Percentiles rank a stretch among this genome's conserved stretches.
Evolutionary conservation across 2,113 vertebrate genomes (phyloP).

Genomic region (Aphelocoma coerulescens): DNA sequence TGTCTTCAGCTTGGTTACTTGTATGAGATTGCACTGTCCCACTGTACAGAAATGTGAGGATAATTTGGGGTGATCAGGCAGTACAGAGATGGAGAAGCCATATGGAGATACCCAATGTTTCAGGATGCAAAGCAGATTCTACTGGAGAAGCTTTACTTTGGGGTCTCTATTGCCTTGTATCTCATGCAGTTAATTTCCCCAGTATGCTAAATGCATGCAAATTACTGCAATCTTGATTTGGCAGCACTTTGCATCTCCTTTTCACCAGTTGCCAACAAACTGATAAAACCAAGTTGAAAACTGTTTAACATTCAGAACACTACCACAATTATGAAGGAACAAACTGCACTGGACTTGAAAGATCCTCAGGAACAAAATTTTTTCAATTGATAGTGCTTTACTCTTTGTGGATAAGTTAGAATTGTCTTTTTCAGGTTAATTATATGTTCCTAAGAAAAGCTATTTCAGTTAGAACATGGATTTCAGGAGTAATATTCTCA

Average conservation of each 20-base stretch:
- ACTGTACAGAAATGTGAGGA: background rate
- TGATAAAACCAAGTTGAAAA: constrained; percentile 14
- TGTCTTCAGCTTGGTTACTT: background rate
- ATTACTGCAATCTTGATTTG: background rate
- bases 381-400: background rate
- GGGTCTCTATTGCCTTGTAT: background rate
- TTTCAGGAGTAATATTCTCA: background rate
- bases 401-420: background rate
- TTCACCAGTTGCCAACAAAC: background rate
- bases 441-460: background rate
- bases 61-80: background rate
- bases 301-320: background rate
- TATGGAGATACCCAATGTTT: background rate
- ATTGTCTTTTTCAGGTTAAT: constrained; percentile 13
- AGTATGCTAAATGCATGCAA: background rate
- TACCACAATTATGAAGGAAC: background rate
- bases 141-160: background rate
- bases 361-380: background rate
- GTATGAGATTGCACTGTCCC: background rate
- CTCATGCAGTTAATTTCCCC: background rate
- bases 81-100: background rate
- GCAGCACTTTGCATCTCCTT: background rate
- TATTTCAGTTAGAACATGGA: background rate
- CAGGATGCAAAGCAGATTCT: background rate
- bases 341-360: background rate